Evolutionary conservation across 1,140 invertebrate species (phyloP), one percentile per base, ranked within the genome.

Genomic region (Ips nitidus): DNA sequence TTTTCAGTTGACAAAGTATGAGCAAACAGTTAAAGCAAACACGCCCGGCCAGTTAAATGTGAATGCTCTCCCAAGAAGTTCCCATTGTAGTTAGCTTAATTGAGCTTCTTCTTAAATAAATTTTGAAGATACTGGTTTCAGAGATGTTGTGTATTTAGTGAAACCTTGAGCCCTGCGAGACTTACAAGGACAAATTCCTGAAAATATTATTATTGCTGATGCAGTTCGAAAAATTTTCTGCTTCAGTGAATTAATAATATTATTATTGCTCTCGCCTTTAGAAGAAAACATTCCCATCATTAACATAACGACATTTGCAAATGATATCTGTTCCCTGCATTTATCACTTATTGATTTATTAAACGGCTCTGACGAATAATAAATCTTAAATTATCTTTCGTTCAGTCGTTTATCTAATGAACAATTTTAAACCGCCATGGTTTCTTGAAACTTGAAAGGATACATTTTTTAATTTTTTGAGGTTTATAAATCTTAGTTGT

Each of bases 11-110:
- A 41, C 47, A 50, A 62, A 39, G 60, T 8, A 62, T 62, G 47
- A 62, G 47, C 47, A 50, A 62, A 62, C 60, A 62, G 5, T 52
- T 8, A 8, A 41, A 39, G 43, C 47, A 62, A 62, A 62, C 60
- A 40, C 7, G 8, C 2, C 6, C 22, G 60, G 40, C 3, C 41
- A 60, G 41, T 60, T 60, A 62, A 62, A 52, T 62, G 45, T 62
- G 39, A 62, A 42, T 36, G 58, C 22, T 60, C 58, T 60, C 36
- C 38, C 6, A 60, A 60, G 58, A 43, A 60, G 58, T 60, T 60
- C 41, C 41, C 58, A 57, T 38, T 57, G 45, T 22, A 50, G 45
- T 50, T 50, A 22, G 45, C 45, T 50, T 50, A 2, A 50, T 50
- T 50, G 45, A 50, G 45, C 45, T 50, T 6, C 45, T 22, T 50